phyloP scores from a whole-genome alignment of 2,888 invertebrate species.

The Drosophila meridiana region DNA sequence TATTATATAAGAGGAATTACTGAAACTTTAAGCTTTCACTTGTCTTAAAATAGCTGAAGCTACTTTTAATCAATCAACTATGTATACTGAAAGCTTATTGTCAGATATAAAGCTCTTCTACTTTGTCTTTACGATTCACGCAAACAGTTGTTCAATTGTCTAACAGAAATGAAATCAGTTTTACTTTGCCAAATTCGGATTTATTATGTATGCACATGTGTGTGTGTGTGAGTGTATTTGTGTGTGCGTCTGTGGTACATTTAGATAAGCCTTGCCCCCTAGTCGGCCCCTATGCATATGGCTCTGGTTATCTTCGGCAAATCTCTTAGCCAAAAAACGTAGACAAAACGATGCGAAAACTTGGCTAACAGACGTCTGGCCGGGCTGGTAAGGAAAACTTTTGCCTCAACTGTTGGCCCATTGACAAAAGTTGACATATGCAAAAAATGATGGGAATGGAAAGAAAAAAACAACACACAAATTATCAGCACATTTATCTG shows the following conservation, averaged over 20 bases:
- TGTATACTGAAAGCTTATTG: not conserved
- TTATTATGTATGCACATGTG: conserved; percentile 19
- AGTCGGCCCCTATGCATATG: conserved; percentile 18
- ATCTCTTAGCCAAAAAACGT: conserved; percentile 43
- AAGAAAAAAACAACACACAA: conserved; percentile 46
- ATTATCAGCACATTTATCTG: conserved; percentile 80
- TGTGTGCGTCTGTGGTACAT: conserved; percentile 8
- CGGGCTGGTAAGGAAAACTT: conserved; percentile 39
- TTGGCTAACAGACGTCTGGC: conserved; percentile 56
- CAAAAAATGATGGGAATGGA: conserved; percentile 41
- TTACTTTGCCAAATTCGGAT: conserved; percentile 36
- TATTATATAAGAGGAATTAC: too few relatives aligned
- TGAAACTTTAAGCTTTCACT: not conserved
- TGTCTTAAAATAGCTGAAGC: not conserved
- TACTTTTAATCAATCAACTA: conserved; percentile 1
- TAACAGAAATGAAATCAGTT: conserved; percentile 37
- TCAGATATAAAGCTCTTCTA: not conserved
- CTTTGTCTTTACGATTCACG: not conserved
- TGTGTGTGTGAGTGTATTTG: not conserved
- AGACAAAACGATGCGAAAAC: conserved; percentile 56
- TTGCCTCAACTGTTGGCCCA: conserved; percentile 65
- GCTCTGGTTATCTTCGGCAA: conserved; percentile 34
- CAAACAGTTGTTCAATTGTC: not conserved
- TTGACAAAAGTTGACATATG: conserved; percentile 81
- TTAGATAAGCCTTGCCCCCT: conserved; percentile 39